Conservation (phyloP, 2,888 invertebrate species). For the Taphrorychus bicolor region DNA sequence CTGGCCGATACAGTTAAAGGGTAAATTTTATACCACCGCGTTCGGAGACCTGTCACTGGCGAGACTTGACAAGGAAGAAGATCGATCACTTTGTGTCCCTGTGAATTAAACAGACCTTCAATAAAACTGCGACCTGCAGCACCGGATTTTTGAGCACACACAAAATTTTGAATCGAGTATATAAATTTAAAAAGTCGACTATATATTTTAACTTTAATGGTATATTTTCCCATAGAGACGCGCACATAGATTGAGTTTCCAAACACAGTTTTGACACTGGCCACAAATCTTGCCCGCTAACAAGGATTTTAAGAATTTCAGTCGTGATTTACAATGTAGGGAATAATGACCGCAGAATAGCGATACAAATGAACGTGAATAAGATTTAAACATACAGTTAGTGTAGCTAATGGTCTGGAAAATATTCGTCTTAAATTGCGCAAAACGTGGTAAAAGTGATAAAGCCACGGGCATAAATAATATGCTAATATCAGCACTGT, state of each 20-base stretch:
- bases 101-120: conserved; percentile 30
- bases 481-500: not conserved
- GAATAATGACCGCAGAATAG: conserved; percentile 25
- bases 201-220: too few species aligned
- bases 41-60: conserved; percentile 32
- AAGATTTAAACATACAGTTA: conserved; percentile 25
- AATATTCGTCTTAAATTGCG: conserved; percentile 32
- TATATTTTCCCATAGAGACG: too few species aligned
- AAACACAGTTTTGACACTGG: conserved; percentile 28
- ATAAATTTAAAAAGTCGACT: too few species aligned
- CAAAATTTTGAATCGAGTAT: not conserved
- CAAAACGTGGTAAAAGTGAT: conserved; percentile 22
- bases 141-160: not conserved
- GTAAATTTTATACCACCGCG: conserved; percentile 33
- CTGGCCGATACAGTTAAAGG: conserved; percentile 25
- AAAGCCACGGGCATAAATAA: conserved; percentile 19
- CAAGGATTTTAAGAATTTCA: conserved; percentile 26
- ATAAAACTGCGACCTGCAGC: conserved; percentile 21
- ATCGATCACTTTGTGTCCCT: conserved; percentile 27
- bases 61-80: conserved; percentile 29
- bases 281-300: conserved; percentile 29
- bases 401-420: conserved; percentile 27
- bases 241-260: conserved; percentile 26
- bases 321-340: conserved; percentile 30
- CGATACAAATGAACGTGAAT: conserved; percentile 28